phyloP scores from a whole-genome alignment of 2,888 invertebrate genomes.

The Eugnorisma glareosa region DNA sequence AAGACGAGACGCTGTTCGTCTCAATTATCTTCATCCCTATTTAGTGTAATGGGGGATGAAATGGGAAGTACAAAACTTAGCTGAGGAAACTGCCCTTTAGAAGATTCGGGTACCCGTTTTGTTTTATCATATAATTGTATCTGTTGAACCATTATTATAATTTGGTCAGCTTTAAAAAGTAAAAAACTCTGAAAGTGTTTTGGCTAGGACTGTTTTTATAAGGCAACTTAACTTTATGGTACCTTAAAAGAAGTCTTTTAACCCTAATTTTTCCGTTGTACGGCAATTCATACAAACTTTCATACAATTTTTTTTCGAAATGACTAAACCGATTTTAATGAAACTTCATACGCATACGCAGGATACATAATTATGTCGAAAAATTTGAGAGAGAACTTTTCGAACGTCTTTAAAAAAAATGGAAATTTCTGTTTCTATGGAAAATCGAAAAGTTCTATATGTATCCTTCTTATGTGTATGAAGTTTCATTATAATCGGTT shows the following conservation, averaged over 20 bases:
- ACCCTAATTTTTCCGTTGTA: background rate
- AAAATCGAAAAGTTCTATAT: too few relatives aligned
- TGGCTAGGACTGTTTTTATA: background rate
- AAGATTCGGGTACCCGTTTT: background rate
- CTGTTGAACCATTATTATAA: background rate
- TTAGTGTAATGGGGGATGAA: slow-evolving; percentile 48
- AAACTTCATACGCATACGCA: too few relatives aligned
- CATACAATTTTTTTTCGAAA: too few relatives aligned
- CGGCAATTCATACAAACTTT: too few relatives aligned
- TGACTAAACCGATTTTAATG: too few relatives aligned
- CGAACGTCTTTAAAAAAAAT: too few relatives aligned
- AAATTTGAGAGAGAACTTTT: too few relatives aligned
- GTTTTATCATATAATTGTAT: slow-evolving; percentile 10
- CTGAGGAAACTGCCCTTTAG: background rate
- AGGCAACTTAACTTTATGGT: background rate
- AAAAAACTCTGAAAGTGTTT: background rate
- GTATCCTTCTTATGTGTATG: too few relatives aligned
- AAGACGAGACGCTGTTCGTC: slow-evolving; percentile 21
- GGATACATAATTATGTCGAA: too few relatives aligned
- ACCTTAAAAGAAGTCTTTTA: background rate
- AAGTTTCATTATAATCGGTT: too few relatives aligned
- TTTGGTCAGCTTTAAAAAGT: background rate
- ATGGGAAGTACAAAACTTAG: slow-evolving; percentile 29
- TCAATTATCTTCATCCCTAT: slow-evolving; percentile 47
- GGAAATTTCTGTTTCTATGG: too few relatives aligned